A percentile compares a stretch with the other conserved stretches of the same genome.
phyloP scores from a whole-genome alignment of 2,888 invertebrate genomes.

The Suillia variegata region DNA sequence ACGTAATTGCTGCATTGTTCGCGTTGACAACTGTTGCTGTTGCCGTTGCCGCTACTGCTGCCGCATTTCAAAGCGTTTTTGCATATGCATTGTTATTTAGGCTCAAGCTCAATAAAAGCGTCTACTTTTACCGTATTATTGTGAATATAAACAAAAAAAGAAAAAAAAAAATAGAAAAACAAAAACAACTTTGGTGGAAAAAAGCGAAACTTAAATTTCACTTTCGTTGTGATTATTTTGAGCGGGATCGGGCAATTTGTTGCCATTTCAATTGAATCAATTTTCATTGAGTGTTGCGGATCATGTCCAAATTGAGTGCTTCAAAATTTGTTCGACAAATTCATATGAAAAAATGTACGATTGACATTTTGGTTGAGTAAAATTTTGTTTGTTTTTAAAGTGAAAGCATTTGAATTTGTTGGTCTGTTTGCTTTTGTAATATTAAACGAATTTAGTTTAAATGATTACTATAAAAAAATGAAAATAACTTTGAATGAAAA shows the following conservation, averaged over 20 bases:
- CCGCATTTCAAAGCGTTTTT: not conserved
- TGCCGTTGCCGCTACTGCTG: conserved; percentile 5
- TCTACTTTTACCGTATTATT: not conserved
- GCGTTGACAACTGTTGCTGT: conserved; percentile 29
- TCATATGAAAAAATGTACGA: too few relatives aligned
- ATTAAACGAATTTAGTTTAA: too few relatives aligned
- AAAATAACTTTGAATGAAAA: too few relatives aligned
- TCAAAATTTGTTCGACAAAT: too few relatives aligned
- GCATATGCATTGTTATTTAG: conserved; percentile 2
- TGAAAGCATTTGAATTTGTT: too few relatives aligned
- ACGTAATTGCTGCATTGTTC: conserved; percentile 32
- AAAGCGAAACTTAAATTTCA: not conserved
- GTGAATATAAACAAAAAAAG: not conserved
- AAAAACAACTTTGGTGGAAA: too few relatives aligned
- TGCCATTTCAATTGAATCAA: not conserved
- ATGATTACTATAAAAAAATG: too few relatives aligned
- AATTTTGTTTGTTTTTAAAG: too few relatives aligned
- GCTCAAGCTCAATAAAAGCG: not conserved
- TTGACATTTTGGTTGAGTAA: too few relatives aligned
- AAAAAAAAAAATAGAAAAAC: too few relatives aligned
- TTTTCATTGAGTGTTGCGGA: not conserved
- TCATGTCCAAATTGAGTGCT: too few relatives aligned
- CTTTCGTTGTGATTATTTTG: not conserved
- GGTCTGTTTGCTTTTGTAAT: too few relatives aligned
- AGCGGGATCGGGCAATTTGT: not conserved